Evolutionary conservation across 1,140 invertebrate genomes (phyloP).

Genomic region (Phocides pigmalion): DNA sequence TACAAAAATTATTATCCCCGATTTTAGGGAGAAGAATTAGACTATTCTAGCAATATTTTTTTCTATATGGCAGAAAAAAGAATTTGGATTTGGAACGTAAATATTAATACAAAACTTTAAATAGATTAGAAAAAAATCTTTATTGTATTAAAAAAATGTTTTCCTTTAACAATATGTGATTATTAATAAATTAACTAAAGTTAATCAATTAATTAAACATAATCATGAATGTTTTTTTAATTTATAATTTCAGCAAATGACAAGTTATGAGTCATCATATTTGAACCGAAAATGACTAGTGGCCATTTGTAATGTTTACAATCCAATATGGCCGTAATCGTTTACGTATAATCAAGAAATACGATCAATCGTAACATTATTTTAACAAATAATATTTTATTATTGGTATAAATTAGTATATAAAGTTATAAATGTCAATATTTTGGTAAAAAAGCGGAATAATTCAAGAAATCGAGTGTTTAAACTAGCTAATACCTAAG

Average conservation of each 20-base stretch:
- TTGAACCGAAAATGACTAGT: neutral
- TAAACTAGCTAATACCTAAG: constrained; percentile 29
- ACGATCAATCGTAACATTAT: neutral
- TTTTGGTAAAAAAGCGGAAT: constrained; percentile 10
- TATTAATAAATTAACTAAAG: neutral
- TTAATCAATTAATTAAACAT: too few species aligned
- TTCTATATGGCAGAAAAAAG: too few species aligned
- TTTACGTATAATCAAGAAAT: neutral
- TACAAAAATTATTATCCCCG: too few species aligned
- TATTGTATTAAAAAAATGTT: too few species aligned
- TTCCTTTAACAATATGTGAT: neutral
- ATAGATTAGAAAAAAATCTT: too few species aligned
- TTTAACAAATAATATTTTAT: too few species aligned
- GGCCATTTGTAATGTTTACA: constrained; percentile 7
- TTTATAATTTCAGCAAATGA: constrained; percentile 4
- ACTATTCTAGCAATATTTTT: too few species aligned
- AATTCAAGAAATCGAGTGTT: constrained; percentile 8
- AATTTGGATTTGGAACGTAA: too few species aligned
- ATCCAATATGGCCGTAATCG: neutral
- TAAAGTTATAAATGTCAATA: neutral
- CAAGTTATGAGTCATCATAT: neutral
- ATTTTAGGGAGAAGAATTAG: too few species aligned
- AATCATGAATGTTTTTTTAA: too few species aligned
- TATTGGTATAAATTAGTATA: neutral
- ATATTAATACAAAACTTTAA: too few species aligned